Conservation (phyloP, 2,888 invertebrate species). For the Drosophila phalerata region DNA sequence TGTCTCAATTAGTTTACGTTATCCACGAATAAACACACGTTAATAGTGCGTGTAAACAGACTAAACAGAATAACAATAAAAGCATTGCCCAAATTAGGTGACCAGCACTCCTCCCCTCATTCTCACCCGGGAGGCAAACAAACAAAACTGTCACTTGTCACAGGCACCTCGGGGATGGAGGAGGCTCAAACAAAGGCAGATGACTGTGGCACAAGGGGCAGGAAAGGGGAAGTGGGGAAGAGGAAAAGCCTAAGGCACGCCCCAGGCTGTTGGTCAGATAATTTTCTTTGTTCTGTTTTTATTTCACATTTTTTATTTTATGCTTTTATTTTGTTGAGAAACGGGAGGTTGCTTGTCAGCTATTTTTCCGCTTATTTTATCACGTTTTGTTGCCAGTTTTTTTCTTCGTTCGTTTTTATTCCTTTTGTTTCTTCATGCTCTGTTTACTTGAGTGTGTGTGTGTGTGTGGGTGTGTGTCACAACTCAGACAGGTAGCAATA, state of each 20-base stretch:
- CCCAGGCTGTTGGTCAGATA: conserved; percentile 70
- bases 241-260: conserved; percentile 12
- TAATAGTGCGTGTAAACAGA: conserved; percentile 79
- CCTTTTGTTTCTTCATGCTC: conserved; percentile 48
- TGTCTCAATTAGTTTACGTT: conserved; percentile 78
- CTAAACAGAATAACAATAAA: conserved; percentile 57
- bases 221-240: background rate
- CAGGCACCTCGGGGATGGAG: conserved; percentile 41
- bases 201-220: background rate
- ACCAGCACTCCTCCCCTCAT: conserved; percentile 32
- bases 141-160: conserved; percentile 78
- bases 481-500: conserved; percentile 76
- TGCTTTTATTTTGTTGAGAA: conserved; percentile 18
- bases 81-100: conserved; percentile 69
- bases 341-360: conserved; percentile 56
- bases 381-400: conserved; percentile 59
- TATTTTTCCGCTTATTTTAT: conserved; percentile 78
- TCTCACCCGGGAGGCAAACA: conserved; percentile 40
- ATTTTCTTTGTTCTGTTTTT: conserved; percentile 75
- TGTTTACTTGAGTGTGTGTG: conserved; percentile 40
- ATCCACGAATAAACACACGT: conserved; percentile 74
- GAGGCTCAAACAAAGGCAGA: conserved; percentile 35
- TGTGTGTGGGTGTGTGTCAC: conserved; percentile 47
- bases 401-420: conserved; percentile 29
- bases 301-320: conserved; percentile 31